Evolutionary conservation across 2,797 vertebrate genomes (phyloP).

Genomic region (Xenopus petersii): DNA sequence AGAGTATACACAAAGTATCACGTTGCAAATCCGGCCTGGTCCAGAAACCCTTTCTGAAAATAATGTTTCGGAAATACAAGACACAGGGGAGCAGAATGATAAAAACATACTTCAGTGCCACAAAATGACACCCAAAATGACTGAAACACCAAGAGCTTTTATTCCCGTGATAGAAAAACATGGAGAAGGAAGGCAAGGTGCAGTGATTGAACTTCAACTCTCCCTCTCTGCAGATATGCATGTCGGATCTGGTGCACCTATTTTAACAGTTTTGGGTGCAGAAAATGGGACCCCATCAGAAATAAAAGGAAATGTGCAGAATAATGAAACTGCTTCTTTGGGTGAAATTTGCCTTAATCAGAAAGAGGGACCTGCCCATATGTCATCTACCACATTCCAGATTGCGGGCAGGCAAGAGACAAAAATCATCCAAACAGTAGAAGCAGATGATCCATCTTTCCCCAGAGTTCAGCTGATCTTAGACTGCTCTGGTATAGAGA

Average conservation of each 20-base stretch:
- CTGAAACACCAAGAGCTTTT: conserved; percentile 42
- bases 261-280: conserved; percentile 57
- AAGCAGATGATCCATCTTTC: conserved; percentile 58
- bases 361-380: conserved; percentile 55
- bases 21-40: conserved; percentile 70
- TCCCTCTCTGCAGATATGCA: conserved; percentile 70
- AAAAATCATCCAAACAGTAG: conserved; percentile 66
- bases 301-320: conserved; percentile 44
- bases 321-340: conserved; percentile 47
- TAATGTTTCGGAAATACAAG: conserved; percentile 63
- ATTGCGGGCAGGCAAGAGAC: conserved; percentile 66
- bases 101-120: conserved; percentile 54
- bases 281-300: conserved; percentile 55
- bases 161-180: conserved; percentile 43
- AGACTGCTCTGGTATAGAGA: conserved; percentile 63
- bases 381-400: conserved; percentile 61
- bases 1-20: conserved; percentile 69
- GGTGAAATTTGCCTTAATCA: conserved; percentile 41
- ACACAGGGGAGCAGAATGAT: conserved; percentile 50
- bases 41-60: conserved; percentile 57
- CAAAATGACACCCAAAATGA: conserved; percentile 57
- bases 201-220: conserved; percentile 81
- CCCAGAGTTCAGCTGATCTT: conserved; percentile 79
- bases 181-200: conserved; percentile 60
- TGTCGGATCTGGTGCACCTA: conserved; percentile 58